A percentile compares a stretch with the other conserved stretches of the same genome.
Evolutionary conservation across 1,140 invertebrate species (phyloP).

Genomic region (Drosophila quadrilineata): DNA sequence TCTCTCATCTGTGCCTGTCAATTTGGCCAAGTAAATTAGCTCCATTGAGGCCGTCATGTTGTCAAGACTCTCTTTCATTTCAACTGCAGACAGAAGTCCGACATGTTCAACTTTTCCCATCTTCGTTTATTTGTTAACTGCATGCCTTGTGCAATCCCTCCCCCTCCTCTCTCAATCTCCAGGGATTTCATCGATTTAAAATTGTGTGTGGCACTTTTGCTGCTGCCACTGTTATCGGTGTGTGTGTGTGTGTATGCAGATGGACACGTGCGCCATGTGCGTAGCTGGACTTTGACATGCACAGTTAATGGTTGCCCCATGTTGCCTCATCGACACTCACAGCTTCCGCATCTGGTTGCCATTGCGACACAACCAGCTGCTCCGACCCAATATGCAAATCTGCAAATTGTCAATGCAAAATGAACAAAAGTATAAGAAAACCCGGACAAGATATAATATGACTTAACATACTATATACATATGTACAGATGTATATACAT

Average conservation of each 20-base stretch:
- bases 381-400: conserved; percentile 38
- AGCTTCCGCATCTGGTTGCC: too few species aligned
- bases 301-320: conserved; percentile 21
- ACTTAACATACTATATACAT: too few species aligned
- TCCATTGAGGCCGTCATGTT: conserved; percentile 22
- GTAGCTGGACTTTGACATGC: conserved; percentile 1
- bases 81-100: neutral
- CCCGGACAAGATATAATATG: too few species aligned
- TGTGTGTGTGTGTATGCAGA: conserved; percentile 1
- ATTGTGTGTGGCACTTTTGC: conserved; percentile 17
- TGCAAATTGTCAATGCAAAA: conserved; percentile 36
- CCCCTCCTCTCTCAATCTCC: too few species aligned
- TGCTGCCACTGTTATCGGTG: conserved; percentile 3
- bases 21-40: conserved; percentile 42
- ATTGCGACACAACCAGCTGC: conserved; percentile 13
- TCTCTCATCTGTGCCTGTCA: neutral
- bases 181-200: conserved; percentile 28
- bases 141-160: neutral
- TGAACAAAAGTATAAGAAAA: too few species aligned
- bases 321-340: neutral
- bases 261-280: conserved; percentile 38
- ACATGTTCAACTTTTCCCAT: conserved; percentile 1
- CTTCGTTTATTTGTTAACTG: conserved; percentile 20
- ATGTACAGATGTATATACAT: too few species aligned
- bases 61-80: conserved; percentile 23